Base-by-base conservation (phyloP, 2,888 invertebrate species). In the Amiota mariae region DNA sequence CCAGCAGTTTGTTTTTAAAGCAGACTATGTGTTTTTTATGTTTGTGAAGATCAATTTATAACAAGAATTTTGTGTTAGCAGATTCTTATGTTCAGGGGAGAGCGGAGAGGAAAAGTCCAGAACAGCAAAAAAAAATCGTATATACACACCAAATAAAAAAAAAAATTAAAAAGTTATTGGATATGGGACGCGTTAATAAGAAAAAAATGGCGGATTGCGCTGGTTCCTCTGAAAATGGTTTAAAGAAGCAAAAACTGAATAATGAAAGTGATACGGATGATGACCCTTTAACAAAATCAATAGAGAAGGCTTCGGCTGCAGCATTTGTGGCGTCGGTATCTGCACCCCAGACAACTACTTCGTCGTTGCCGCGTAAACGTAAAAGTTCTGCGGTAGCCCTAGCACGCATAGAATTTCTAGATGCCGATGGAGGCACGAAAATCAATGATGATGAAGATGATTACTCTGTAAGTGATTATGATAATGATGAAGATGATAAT, bases 131-230 rank as follows among this genome's bases (percentile, higher is more conserved):
- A 36, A 2, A 0, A 2, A 6, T 6, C n/a, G n/a, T n/a, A 36
- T 6, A 36, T 6, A 36, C 8, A 36, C 36, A 36, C 36, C 6
- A 36, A 8, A 10, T 57, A 20, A 8, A 66, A 66, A 70, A 51
- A 49, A 73, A 66, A 48, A 63, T 56, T 71, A 1, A 4, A 36
- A 6, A n/a, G n/a, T n/a, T n/a, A n/a, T 36, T 36, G 49, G 77
- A 56, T 54, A 88, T 88, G 88, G 89, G 84, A 13, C 85, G 88
- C 74, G 78, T 86, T 47, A 87, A 88, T 63, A 89, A 89, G 76
- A 88, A 85, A 71, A 89, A 88, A 79, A 78, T 85, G 54, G 81
- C 84, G 20, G 86, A 87, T 73, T 82, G 82, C 15, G 75, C 81
- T 11, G 84, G 81, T 73, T 77, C 79, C 49, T 80, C 83, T 72